These are phyloP conservation scores for Trichonephila clavipes DNA, from an alignment of 1,140 invertebrate genomes.

Conservation along the genomic window DNA sequence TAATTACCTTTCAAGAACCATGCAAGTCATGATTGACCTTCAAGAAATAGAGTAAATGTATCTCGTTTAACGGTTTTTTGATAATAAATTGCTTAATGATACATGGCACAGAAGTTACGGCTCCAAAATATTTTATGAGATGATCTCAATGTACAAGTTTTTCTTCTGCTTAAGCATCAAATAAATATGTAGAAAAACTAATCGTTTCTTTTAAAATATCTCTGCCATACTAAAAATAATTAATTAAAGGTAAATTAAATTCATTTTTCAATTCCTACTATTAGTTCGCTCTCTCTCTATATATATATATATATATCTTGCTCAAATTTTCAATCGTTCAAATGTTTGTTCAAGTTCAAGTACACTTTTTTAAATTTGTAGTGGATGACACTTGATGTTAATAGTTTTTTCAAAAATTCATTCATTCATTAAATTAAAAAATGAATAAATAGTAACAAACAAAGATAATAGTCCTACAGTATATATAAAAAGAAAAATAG, in stretches of 20 bases:
- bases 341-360: no score
- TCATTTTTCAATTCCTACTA: background rate
- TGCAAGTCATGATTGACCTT: background rate
- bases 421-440: no score
- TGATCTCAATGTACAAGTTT: background rate
- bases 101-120: background rate
- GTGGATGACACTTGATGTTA: no score
- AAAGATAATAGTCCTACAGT: no score
- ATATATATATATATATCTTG: no score
- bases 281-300: no score
- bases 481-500: no score
- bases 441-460: no score
- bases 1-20: background rate
- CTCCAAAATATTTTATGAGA: background rate
- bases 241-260: background rate
- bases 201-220: no score
- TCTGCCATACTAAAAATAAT: background rate
- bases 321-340: no score
- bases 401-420: no score
- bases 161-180: background rate
- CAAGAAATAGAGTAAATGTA: background rate
- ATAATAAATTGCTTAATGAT: background rate
- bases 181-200: background rate
- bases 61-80: background rate
- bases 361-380: no score